Evolutionary conservation across 1,140 invertebrate genomes (phyloP), one percentile per base, ranked within the genome.

Genomic region (Uloborus diversus): DNA sequence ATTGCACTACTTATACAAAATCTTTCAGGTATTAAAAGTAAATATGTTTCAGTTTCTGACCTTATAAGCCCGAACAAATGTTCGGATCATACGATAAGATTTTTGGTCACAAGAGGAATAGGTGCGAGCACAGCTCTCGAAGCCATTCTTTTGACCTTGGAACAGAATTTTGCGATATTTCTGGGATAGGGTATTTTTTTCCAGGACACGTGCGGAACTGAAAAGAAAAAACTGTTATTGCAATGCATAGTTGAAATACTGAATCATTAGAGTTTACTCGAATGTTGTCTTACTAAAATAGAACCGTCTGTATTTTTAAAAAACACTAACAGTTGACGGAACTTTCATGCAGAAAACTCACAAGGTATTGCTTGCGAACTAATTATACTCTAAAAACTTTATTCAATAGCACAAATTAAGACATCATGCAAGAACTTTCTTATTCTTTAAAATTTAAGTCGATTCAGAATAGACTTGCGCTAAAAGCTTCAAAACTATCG

Each of bases 11-110:
- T n/a, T n/a, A n/a, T n/a, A n/a, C n/a, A n/a, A n/a, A n/a, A n/a
- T n/a, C n/a, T n/a, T n/a, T n/a, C n/a, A n/a, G n/a, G n/a, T n/a
- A n/a, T n/a, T n/a, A n/a, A n/a, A n/a, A n/a, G n/a, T n/a, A n/a
- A n/a, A n/a, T n/a, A n/a, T n/a, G n/a, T 3, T 30, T 75, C 23
- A 76, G 3, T 57, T 57, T 68, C 32, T 66, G 20, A 68, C 35
- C 59, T 30, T 66, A 20, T 68, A 79, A 0, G 75, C 75, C 27
- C 62, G 65, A 42, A 79, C 75, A 61, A 79, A 79, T 14, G 75
- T 62, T 23, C 30, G 57, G 35, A 79, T 32, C 2, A 79, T 11
- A 27, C 75, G 42, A 30, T 79, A 79, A 23, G 75, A 68, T 20
- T 33, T 79, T 13, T 47, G 4, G 23, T 79, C 75, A 49, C 75